Percentiles rank a stretch among this genome's conserved stretches.
phyloP scores from a whole-genome alignment of 2,113 vertebrate species.

The Festucalex cinctus region DNA sequence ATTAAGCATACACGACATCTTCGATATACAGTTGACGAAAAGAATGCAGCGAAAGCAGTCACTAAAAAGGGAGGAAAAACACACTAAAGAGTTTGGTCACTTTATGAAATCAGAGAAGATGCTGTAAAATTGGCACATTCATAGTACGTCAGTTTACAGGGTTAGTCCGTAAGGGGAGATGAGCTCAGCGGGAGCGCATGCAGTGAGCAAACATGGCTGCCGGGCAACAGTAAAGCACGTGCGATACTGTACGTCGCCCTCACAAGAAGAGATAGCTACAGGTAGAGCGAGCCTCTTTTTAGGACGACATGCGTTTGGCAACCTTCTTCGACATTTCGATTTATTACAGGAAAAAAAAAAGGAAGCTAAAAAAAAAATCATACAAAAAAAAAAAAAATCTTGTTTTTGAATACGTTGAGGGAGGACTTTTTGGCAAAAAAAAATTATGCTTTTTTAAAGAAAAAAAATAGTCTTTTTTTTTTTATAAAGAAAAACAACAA shows the following conservation, averaged over 20 bases:
- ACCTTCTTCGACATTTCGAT: conserved; percentile 9
- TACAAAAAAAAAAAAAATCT: too few relatives aligned
- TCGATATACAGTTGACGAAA: conserved; percentile 70
- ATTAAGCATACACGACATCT: conserved; percentile 74
- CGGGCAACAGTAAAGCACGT: conserved; percentile 47
- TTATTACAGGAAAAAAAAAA: not conserved
- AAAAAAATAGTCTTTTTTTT: too few relatives aligned
- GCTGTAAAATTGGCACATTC: conserved; percentile 69
- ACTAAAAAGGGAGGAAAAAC: conserved; percentile 54
- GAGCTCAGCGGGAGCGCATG: conserved; percentile 52
- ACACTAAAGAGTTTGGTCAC: conserved; percentile 79
- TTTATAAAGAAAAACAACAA: too few relatives aligned
- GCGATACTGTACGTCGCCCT: conserved; percentile 27
- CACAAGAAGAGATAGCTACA: not conserved
- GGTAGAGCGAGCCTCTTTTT: not conserved
- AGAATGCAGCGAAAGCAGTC: conserved; percentile 62
- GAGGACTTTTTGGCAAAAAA: too few relatives aligned
- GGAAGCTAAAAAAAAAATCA: too few relatives aligned
- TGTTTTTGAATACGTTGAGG: too few relatives aligned
- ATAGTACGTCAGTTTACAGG: conserved; percentile 58
- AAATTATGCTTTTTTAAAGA: too few relatives aligned
- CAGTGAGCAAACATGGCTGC: conserved; percentile 46
- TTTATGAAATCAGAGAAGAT: conserved; percentile 70
- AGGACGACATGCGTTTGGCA: conserved; percentile 38
- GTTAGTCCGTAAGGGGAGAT: conserved; percentile 33